Evolutionary conservation across 2,888 invertebrate species (phyloP), one percentile per base, ranked within the genome.

Genomic region (Germaria angustata): DNA sequence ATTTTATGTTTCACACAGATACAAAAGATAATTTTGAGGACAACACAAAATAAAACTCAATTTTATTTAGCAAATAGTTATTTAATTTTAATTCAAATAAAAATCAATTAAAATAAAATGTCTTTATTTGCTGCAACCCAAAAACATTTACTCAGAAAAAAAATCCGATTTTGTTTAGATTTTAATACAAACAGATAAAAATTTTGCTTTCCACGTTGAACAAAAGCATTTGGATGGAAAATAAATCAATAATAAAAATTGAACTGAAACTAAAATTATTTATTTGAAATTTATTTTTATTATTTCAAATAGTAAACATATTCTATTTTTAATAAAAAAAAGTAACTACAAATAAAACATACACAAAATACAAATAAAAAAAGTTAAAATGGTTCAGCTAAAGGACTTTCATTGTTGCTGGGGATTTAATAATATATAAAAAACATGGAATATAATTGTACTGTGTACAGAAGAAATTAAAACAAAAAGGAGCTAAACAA

Each of bases 41-140:
- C 69, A 71, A 75, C 65, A 82, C 78, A 79, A 79, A 82, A 82
- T 39, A 78, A 82, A 82, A 75, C 81, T 65, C 78, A 69, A 36
- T 53, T 39, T 72, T 53, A 4, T 32, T 36, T 17, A 41, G 13
- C 20, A 39, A 39, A 24, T 24, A n/a, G n/a, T 24, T 24, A 24
- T 13, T 3, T 28, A 28, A 28, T 5, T 28, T 28, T 28, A 32
- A 17, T 39, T 72, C 55, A 55, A 55, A 72, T 55, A 63, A 68
- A 72, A 66, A 63, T 77, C 22, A 61, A 59, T 66, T 51, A 66
- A 59, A 77, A 44, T 20, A 63, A 44, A 63, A 46, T 41, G 13
- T 17, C 15, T 66, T 68, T 77, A 32, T 81, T 68, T 78, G 28
- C 55, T 46, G 51, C 9, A 53, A 66, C 68, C n/a, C n/a, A 61